These are phyloP conservation scores for Pseudachorutes palmiensis DNA, from an alignment of 1,140 invertebrate genomes.

Conservation along the genomic window DNA sequence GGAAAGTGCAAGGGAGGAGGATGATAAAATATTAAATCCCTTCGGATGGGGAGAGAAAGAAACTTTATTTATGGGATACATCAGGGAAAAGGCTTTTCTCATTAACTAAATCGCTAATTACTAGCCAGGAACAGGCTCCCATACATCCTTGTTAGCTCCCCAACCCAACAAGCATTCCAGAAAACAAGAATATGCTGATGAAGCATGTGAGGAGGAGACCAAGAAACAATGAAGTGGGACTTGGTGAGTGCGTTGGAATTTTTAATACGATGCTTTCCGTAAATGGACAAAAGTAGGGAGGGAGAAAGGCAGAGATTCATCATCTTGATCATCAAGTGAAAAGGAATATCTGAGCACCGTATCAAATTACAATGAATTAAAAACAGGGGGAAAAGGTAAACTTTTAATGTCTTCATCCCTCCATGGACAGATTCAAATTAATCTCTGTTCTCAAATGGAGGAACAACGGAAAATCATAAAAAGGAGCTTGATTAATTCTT, in stretches of 20 bases:
- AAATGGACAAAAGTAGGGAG: not conserved
- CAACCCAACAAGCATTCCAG: not conserved
- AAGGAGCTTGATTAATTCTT: slow-evolving; percentile 2
- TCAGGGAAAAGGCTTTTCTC: slow-evolving; percentile 10
- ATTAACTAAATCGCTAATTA: slow-evolving; percentile 12
- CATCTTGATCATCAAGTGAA: not conserved
- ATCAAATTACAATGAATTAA: slow-evolving; percentile 6
- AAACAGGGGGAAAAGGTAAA: slow-evolving; percentile 8
- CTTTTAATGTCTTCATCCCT: slow-evolving; percentile 9
- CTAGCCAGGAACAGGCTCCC: not conserved
- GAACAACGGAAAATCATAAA: not conserved
- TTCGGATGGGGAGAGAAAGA: not conserved
- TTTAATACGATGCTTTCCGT: not conserved
- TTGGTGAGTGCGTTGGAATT: not conserved
- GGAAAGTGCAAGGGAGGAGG: not conserved
- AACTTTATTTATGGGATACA: slow-evolving; percentile 7
- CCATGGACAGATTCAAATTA: not conserved
- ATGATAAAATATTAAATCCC: slow-evolving; percentile 14
- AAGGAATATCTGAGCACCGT: not conserved
- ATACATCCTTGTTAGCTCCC: not conserved
- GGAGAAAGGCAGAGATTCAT: not conserved
- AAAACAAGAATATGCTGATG: not conserved
- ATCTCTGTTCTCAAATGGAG: not conserved
- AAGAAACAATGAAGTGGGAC: too few relatives aligned
- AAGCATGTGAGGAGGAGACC: too few relatives aligned